Evolutionary conservation across 2,888 invertebrate genomes (phyloP).

Genomic region (Cheilosia vernalis): DNA sequence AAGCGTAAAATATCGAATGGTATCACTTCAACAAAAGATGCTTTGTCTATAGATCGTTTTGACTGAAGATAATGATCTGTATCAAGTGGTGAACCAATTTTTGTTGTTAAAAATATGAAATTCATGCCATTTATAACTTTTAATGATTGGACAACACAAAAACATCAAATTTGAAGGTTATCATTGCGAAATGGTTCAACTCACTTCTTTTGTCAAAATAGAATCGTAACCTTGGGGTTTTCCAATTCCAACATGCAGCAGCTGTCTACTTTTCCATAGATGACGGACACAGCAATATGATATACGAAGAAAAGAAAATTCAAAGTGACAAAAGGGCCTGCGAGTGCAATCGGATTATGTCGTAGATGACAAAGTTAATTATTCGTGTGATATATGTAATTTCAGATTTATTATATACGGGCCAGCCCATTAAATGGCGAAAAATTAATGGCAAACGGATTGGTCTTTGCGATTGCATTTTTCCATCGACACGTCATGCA

Average conservation of each 20-base stretch:
- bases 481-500: background rate
- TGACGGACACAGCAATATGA: background rate
- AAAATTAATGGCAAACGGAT: background rate
- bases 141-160: conserved; percentile 17
- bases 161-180: conserved; percentile 42
- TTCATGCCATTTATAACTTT: conserved; percentile 25
- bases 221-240: conserved; percentile 9
- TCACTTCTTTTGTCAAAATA: conserved; percentile 18
- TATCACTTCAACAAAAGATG: conserved; percentile 53
- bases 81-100: conserved; percentile 37
- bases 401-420: conserved; percentile 11
- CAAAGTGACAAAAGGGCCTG: conserved; percentile 3
- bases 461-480: background rate
- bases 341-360: background rate
- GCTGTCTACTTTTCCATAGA: background rate
- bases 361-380: background rate
- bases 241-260: background rate
- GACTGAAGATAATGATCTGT: conserved; percentile 22
- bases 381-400: background rate
- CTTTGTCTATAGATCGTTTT: conserved; percentile 37
- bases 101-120: conserved; percentile 13
- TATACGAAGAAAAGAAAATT: background rate
- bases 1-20: conserved; percentile 56
- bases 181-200: conserved; percentile 31
- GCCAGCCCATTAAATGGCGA: background rate